Conservation (phyloP, 2,113 vertebrate genomes). For the Trinectes maculatus region DNA sequence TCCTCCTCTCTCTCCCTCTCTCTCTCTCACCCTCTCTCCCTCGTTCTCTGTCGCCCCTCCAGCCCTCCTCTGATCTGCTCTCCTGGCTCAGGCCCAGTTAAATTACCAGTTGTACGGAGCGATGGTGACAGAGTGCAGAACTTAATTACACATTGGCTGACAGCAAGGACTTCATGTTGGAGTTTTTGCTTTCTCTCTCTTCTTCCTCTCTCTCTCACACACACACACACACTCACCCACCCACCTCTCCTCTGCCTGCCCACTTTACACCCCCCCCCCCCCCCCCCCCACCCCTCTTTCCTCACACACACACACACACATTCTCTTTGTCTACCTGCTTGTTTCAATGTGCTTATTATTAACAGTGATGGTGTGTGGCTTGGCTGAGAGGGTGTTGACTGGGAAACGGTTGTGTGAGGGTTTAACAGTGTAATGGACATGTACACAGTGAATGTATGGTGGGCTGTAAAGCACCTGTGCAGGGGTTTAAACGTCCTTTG, state of each 20-base stretch:
- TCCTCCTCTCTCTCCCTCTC: not conserved
- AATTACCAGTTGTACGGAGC: constrained; percentile 75
- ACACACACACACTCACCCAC: not conserved
- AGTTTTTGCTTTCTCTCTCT: constrained; percentile 31
- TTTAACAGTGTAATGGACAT: not conserved
- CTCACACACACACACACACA: not conserved
- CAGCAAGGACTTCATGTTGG: constrained; percentile 63
- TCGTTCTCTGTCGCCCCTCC: no score
- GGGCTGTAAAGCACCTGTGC: not conserved
- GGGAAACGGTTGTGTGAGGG: not conserved
- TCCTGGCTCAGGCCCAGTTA: constrained; percentile 69
- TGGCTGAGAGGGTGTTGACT: not conserved
- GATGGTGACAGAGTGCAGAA: constrained; percentile 73
- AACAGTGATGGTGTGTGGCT: not conserved
- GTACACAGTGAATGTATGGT: not conserved
- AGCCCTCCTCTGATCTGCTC: constrained; percentile 62
- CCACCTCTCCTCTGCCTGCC: constrained; percentile 3
- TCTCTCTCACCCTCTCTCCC: constrained; percentile 22
- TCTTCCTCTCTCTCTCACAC: constrained; percentile 8
- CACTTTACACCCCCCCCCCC: constrained; percentile 37
- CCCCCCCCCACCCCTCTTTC: constrained; percentile 7
- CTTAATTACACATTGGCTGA: constrained; percentile 78
- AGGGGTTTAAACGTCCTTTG: not conserved
- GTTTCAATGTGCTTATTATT: constrained; percentile 40
- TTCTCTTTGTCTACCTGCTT: constrained; percentile 31